Percentiles rank a stretch among this genome's conserved stretches.
phyloP scores from a whole-genome alignment of 2,113 vertebrate species.

The Lethenteron camtschaticum region DNA sequence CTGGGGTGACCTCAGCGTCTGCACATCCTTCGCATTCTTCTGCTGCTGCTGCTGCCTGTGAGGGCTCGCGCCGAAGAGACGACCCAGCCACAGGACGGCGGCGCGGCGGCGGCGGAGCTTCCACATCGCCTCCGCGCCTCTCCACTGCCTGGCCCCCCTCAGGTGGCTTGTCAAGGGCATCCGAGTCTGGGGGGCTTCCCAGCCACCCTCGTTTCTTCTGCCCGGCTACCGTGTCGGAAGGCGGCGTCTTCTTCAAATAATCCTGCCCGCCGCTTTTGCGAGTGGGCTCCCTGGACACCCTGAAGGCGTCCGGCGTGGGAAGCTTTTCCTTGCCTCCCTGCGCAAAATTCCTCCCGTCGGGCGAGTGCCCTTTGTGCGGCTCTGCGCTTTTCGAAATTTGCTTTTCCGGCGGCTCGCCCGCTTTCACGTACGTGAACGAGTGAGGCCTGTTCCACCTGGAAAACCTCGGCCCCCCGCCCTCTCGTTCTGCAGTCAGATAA shows the following conservation, averaged over 20 bases:
- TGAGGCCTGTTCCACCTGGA: constrained; percentile 36
- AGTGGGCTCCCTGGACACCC: constrained; percentile 41
- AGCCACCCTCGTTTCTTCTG: constrained; percentile 45
- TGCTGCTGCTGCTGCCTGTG: constrained; percentile 16
- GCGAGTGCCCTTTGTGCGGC: constrained; percentile 12
- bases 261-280: constrained; percentile 3
- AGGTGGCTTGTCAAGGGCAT: constrained; percentile 24
- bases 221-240: constrained; percentile 12
- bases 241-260: constrained; percentile 11
- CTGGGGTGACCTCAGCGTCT: constrained; percentile 30
- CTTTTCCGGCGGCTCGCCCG: not conserved
- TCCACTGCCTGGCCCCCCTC: constrained; percentile 11
- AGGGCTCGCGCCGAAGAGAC: constrained; percentile 27
- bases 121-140: constrained; percentile 29
- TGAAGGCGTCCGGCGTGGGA: constrained; percentile 66
- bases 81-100: constrained; percentile 28
- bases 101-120: constrained; percentile 22
- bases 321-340: not conserved
- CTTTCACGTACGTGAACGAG: constrained; percentile 17
- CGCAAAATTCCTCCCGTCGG: not conserved
- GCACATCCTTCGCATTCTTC: constrained; percentile 13
- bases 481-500: constrained; percentile 49
- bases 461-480: constrained; percentile 39
- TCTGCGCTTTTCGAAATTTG: constrained; percentile 15
- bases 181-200: constrained; percentile 73